These are phyloP conservation scores for Cepaea nemoralis DNA, from an alignment of 1,140 invertebrate species.

Conservation along the genomic window DNA sequence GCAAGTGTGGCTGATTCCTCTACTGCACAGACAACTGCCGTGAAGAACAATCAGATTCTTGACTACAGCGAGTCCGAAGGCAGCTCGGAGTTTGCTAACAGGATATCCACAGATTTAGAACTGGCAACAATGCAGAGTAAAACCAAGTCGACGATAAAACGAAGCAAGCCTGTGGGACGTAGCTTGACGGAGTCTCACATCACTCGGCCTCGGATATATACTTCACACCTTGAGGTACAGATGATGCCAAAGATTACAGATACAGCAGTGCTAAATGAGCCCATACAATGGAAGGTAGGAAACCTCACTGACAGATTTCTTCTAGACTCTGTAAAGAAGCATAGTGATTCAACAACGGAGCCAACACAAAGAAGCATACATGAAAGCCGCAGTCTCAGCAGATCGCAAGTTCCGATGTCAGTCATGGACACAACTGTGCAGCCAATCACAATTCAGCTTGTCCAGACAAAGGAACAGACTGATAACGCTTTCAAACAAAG, in stretches of 20 bases:
- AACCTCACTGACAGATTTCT: background rate
- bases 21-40: too few relatives aligned
- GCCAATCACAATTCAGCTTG: too few relatives aligned
- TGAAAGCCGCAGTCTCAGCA: background rate
- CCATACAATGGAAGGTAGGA: background rate
- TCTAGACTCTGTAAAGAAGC: background rate
- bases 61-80: background rate
- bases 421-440: background rate
- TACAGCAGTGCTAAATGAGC: background rate
- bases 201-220: background rate
- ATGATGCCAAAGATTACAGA: background rate
- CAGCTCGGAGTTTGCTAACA: background rate
- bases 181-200: background rate
- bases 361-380: background rate
- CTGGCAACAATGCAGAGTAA: background rate
- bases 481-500: background rate
- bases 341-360: background rate
- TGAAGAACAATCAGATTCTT: background rate
- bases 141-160: background rate
- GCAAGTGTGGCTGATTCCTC: too few relatives aligned
- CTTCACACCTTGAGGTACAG: background rate
- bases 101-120: too few relatives aligned
- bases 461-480: too few relatives aligned
- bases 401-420: background rate
- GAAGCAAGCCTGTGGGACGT: background rate